Base-by-base conservation (phyloP, 2,113 vertebrate genomes). In the Probosciger aterrimus region DNA sequence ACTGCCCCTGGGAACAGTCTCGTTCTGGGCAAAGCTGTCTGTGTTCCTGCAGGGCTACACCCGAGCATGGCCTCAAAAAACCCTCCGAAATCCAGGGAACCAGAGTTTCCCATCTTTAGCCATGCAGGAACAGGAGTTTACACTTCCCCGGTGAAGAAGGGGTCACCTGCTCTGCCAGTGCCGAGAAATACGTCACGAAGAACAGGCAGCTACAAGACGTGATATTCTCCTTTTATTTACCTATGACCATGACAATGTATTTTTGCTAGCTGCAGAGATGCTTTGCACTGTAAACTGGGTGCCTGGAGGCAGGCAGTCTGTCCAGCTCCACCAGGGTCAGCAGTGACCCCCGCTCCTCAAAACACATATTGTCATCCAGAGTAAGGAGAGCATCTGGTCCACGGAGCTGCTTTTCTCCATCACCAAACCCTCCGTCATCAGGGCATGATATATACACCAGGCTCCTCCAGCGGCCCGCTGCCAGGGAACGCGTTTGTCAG, bases 191-290 rank as follows among this genome's bases (percentile, higher is more conserved):
- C 2, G 18, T 71, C 64, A 33, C 1, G 8, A 82, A 97, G 87
- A 94, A 85, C 95, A 88, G 44, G 80, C 91, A 65, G 94, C 89
- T 95, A 67, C 65, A 52, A 97, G 97, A 97, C 96, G 82, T 95
- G 2, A 93, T 90, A 96, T 98, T 97, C 97, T 98, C 97, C 97
- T 98, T 99, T 99, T 99, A 99, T 99, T 99, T 98, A 98, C 97
- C 98, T 98, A 98, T 97, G 98, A 97, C 98, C 98, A 97, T 97
- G 98, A 98, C 98, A 98, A 98, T 97, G 98, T 94, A 97, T 80
- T 85, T 94, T 97, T 71, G 96, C 97, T 97, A 98, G 98, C 97
- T 98, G 98, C 98, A 98, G 98, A 98, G 98, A 98, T 98, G 98
- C 97, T 97, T 97, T 94, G 93, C 98, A 95, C 97, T 98, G 98